These are phyloP conservation scores for Cordilura impudica DNA, from an alignment of 2,888 invertebrate species.

Conservation along the genomic window DNA sequence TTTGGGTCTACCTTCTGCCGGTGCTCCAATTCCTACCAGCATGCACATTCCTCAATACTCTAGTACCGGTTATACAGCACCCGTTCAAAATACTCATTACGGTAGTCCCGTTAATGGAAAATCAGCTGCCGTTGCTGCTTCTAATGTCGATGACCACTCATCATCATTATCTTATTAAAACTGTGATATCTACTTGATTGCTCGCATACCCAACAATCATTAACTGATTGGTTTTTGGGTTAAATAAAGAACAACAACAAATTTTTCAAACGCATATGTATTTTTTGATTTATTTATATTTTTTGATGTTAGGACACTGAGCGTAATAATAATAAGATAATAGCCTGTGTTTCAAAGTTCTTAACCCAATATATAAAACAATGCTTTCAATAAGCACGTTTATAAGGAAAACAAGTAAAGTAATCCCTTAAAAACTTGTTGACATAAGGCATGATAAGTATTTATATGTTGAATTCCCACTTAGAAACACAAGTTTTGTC, in stretches of 20 bases:
- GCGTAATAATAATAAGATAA: no score
- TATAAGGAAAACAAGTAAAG: no score
- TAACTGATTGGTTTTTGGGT: not conserved
- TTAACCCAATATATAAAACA: no score
- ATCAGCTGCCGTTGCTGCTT: conserved; percentile 69
- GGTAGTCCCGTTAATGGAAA: conserved; percentile 56
- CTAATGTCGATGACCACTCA: conserved; percentile 62
- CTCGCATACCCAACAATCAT: not conserved
- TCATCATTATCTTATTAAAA: conserved; percentile 17
- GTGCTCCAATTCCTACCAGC: conserved; percentile 16
- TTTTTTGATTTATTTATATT: no score
- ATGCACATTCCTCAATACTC: conserved; percentile 61
- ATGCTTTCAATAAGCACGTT: no score
- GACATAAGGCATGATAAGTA: no score
- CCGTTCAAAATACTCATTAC: conserved; percentile 40
- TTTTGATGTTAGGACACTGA: no score
- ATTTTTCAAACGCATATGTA: not conserved
- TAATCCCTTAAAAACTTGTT: no score
- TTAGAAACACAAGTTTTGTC: no score
- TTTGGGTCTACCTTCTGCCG: conserved; percentile 38
- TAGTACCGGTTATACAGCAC: conserved; percentile 48
- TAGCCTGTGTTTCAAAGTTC: no score
- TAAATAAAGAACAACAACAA: not conserved
- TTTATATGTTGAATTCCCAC: no score
- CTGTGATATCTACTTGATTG: conserved; percentile 19